Conservation (phyloP, 2,113 vertebrate species). For the Vanacampus margaritifer region DNA sequence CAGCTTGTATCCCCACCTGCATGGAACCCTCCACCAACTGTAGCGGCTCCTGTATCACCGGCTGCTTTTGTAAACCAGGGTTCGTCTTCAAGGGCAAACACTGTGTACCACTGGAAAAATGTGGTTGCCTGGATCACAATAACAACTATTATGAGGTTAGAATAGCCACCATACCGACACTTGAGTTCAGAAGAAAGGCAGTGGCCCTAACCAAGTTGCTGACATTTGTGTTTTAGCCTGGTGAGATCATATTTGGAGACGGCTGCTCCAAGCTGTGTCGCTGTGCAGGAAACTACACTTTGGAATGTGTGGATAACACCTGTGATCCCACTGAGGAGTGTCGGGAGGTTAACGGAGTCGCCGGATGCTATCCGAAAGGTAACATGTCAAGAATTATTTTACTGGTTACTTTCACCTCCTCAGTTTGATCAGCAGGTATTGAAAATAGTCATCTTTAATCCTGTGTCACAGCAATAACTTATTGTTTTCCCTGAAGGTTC, state of each 20-base stretch:
- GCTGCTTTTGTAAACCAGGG: conserved; percentile 78
- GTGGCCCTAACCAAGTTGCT: not conserved
- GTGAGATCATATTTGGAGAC: conserved; percentile 59
- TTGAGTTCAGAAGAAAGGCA: not conserved
- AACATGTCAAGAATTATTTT: not conserved
- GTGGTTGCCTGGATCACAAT: conserved; percentile 70
- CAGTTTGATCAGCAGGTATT: not conserved
- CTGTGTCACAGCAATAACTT: not conserved
- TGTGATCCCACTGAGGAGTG: conserved; percentile 74
- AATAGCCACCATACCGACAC: not conserved
- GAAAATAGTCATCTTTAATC: not conserved
- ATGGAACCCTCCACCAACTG: conserved; percentile 70
- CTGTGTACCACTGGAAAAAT: conserved; percentile 74
- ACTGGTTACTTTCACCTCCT: not conserved
- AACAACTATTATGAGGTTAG: conserved; percentile 77
- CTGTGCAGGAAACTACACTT: conserved; percentile 73
- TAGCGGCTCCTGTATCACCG: conserved; percentile 63
- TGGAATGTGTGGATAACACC: conserved; percentile 71
- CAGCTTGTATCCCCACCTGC: conserved; percentile 68
- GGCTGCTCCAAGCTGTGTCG: conserved; percentile 73
- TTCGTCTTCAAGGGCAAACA: conserved; percentile 65
- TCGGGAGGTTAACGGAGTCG: conserved; percentile 60
- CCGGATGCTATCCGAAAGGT: conserved; percentile 77
- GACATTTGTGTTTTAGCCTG: not conserved
- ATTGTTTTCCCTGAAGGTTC: conserved; percentile 36